phyloP scores from a whole-genome alignment of 2,797 vertebrate species.

The Chelon auratus region DNA sequence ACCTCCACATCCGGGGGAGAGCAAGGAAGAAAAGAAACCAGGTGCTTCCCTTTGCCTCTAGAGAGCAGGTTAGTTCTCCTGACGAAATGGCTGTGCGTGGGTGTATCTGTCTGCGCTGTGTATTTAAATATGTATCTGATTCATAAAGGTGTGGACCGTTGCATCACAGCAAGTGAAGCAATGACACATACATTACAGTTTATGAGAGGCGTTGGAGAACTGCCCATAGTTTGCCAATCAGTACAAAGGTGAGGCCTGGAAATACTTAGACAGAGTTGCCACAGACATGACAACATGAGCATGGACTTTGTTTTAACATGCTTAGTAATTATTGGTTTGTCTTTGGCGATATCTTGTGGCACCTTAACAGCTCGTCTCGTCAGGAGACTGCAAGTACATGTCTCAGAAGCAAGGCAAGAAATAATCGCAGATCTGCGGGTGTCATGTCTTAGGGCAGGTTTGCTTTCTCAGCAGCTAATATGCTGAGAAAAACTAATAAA shows the following conservation, averaged over 20 bases:
- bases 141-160: conserved; percentile 9
- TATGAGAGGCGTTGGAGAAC: not conserved
- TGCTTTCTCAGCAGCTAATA: conserved; percentile 14
- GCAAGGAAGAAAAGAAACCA: conserved; percentile 62
- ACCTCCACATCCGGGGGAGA: conserved; percentile 59
- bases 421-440: conserved; percentile 10
- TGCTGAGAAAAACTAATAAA: not conserved
- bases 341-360: not conserved
- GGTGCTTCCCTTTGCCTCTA: conserved; percentile 68
- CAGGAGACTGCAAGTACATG: conserved; percentile 5
- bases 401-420: conserved; percentile 2
- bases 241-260: not conserved
- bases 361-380: not conserved
- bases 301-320: not conserved
- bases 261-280: not conserved
- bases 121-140: not conserved
- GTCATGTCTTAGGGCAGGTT: conserved; percentile 1
- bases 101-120: conserved; percentile 12
- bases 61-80: conserved; percentile 43
- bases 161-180: conserved; percentile 12
- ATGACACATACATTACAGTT: not conserved
- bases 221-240: not conserved
- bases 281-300: not conserved
- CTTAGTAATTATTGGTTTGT: not conserved
- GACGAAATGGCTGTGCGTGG: conserved; percentile 23